Evolutionary conservation across 2,888 invertebrate species (phyloP), one percentile per base, ranked within the genome.

Genomic region (Lamellibrachia satsuma): DNA sequence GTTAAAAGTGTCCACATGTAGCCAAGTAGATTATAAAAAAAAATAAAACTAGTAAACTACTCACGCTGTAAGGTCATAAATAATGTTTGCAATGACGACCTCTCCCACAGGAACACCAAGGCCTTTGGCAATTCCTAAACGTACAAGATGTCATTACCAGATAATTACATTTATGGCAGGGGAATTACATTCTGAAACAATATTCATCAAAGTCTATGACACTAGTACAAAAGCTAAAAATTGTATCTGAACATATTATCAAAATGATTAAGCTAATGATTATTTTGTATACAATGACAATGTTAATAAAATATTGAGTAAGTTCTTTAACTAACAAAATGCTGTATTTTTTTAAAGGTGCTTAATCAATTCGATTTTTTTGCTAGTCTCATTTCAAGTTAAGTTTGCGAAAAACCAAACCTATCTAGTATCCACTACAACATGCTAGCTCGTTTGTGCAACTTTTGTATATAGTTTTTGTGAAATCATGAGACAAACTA

Each of bases 11-110:
- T 11, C 39, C 39, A 39, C 39, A 39, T 1, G 39, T 39, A 39
- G 39, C 39, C 0, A 39, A 39, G 39, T 39, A 39, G 39, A 39
- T 39, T 39, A 39, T 39, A 0, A 39, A 39, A 39, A 39, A 39
- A 39, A 39, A 1, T 39, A 39, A 39, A 39, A 39, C 39, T 39
- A 39, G 39, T 39, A 39, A 39, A 39, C 3, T 90, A 92, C 93
- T 93, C 90, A 94, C 91, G 93, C 93, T 52, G 93, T 92, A 7
- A 94, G 57, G 60, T 94, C 94, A 90, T 94, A 94, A 2, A 94
- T 57, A n/a, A 94, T 22, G 90, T 94, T 94, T 11, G 92, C 91
- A 39, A 94, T 91, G 7, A 94, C 93, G 22, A 94, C 91, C 55
- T 93, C 93, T 57, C 94, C 93, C 39, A 93, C 55, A 9, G 51